These are phyloP conservation scores for Cepphus grylle DNA, from an alignment of 2,113 vertebrate genomes.

Conservation along the genomic window DNA sequence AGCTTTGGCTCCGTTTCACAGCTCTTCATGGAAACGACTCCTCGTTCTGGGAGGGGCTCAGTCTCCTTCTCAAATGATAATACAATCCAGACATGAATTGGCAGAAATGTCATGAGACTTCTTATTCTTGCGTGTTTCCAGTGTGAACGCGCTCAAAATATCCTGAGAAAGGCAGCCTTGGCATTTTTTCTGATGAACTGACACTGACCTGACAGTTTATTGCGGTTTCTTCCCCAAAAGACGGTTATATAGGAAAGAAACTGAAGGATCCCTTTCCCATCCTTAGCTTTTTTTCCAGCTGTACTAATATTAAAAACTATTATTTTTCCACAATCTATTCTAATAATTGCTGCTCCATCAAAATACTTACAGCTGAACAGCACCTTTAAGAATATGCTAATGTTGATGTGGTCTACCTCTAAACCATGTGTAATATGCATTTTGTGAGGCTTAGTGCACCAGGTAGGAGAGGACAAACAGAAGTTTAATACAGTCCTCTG, in stretches of 20 bases:
- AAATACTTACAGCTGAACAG: neutral
- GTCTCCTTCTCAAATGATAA: slow-evolving; percentile 43
- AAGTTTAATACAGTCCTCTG: neutral
- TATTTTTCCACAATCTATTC: neutral
- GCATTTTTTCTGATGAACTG: slow-evolving; percentile 59
- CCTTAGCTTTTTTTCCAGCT: neutral
- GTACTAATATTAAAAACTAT: neutral
- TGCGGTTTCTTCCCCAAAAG: slow-evolving; percentile 35
- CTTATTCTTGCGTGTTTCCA: slow-evolving; percentile 49
- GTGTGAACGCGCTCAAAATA: slow-evolving; percentile 45
- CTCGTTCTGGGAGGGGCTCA: neutral
- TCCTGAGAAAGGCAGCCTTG: slow-evolving; percentile 55
- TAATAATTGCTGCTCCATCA: neutral
- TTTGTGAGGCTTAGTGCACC: neutral
- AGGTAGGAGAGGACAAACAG: neutral
- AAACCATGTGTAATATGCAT: neutral
- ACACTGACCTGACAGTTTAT: slow-evolving; percentile 51
- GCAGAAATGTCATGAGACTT: slow-evolving; percentile 61
- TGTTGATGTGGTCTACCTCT: neutral
- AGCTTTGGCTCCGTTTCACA: neutral
- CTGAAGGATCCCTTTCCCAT: slow-evolving; percentile 1
- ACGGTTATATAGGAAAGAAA: neutral
- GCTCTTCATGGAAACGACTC: slow-evolving; percentile 41
- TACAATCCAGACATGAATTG: slow-evolving; percentile 58
- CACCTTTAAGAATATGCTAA: neutral